Percentiles rank a stretch among this genome's conserved stretches.
Evolutionary conservation across 2,113 vertebrate genomes (phyloP).

Genomic region (Petrocephalus microphthalmus): DNA sequence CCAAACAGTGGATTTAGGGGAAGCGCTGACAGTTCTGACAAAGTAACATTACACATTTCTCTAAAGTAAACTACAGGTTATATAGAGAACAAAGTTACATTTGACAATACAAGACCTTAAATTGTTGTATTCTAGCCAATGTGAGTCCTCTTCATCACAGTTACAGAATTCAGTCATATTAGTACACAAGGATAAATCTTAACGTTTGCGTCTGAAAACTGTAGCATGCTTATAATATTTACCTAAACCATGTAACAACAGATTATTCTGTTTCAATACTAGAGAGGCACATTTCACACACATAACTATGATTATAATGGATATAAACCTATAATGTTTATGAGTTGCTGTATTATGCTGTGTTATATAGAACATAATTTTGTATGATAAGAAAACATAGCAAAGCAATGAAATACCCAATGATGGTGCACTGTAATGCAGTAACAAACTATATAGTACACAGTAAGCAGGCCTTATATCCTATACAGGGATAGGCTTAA

Average conservation of each 20-base stretch:
- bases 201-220: neutral
- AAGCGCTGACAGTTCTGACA: neutral
- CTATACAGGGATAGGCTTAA: neutral
- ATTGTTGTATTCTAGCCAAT: neutral
- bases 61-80: neutral
- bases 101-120: neutral
- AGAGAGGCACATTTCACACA: neutral
- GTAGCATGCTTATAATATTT: neutral
- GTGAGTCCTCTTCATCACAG: neutral
- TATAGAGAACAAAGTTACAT: neutral
- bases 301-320: neutral
- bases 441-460: neutral
- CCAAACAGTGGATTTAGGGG: neutral
- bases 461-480: neutral
- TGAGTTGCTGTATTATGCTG: neutral
- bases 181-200: neutral
- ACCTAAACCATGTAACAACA: neutral
- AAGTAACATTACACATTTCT: neutral
- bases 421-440: neutral
- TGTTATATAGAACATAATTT: neutral
- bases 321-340: neutral
- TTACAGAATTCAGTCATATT: neutral
- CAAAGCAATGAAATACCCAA: neutral
- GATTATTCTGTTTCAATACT: neutral
- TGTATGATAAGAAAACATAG: neutral